These are phyloP conservation scores for Calyptomena viridis DNA, from an alignment of 2,113 vertebrate genomes.

Conservation along the genomic window DNA sequence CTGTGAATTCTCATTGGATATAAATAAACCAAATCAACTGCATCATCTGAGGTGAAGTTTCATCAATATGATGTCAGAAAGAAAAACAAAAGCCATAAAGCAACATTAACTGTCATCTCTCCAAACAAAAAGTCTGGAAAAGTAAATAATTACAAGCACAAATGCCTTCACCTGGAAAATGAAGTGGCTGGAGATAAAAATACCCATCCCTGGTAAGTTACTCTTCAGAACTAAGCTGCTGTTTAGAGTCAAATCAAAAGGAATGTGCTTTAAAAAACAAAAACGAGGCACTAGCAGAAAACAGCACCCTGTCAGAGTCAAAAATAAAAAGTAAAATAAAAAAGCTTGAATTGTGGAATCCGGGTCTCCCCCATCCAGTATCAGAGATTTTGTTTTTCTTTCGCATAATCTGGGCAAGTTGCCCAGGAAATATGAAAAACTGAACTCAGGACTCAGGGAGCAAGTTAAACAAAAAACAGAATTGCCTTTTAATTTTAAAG, in stretches of 20 bases:
- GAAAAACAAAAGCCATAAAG: not conserved
- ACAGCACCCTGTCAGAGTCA: not conserved
- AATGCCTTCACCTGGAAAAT: not conserved
- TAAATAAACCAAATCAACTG: not conserved
- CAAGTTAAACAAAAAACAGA: conserved; percentile 32
- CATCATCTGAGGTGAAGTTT: not conserved
- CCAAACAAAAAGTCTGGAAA: not conserved
- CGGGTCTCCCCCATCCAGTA: not conserved
- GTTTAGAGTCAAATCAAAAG: not conserved
- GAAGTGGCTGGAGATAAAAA: not conserved
- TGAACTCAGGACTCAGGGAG: conserved; percentile 35
- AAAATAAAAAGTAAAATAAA: not conserved
- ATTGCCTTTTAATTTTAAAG: conserved; percentile 12
- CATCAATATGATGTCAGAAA: not conserved
- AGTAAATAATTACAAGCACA: not conserved
- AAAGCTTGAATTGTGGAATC: conserved; percentile 14
- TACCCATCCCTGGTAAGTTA: not conserved
- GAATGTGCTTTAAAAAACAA: not conserved
- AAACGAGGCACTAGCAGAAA: not conserved
- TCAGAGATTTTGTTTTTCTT: conserved; percentile 46
- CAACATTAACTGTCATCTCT: not conserved
- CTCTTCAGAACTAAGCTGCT: not conserved
- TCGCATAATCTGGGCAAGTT: conserved; percentile 32
- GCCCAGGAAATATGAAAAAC: conserved; percentile 60
- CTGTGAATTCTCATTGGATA: not conserved